These are phyloP conservation scores for Manis pentadactyla DNA, from an alignment of 2,797 vertebrate species.

Conservation along the genomic window DNA sequence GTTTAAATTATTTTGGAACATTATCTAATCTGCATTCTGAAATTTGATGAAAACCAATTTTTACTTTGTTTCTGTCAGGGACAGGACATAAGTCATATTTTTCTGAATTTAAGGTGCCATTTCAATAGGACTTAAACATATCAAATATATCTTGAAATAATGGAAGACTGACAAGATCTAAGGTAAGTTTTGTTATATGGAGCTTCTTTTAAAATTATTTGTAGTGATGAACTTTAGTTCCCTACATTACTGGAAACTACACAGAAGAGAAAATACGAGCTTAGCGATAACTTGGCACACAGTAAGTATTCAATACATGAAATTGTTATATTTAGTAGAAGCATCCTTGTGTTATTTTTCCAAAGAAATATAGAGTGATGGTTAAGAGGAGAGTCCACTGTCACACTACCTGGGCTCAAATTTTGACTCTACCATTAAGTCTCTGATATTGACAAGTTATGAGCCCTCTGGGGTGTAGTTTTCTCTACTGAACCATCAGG, in stretches of 20 bases:
- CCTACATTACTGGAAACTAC: not conserved
- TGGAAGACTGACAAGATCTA: not conserved
- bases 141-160: not conserved
- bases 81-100: not conserved
- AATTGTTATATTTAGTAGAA: not conserved
- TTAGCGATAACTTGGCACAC: not conserved
- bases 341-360: not conserved
- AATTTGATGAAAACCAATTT: not conserved
- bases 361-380: not conserved
- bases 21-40: not conserved
- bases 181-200: not conserved
- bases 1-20: constrained; percentile 21
- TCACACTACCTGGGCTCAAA: not conserved
- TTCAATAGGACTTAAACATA: not conserved
- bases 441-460: not conserved
- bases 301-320: not conserved
- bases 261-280: not conserved
- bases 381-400: not conserved
- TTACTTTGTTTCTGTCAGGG: not conserved
- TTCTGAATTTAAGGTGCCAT: not conserved
- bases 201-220: constrained; percentile 7
- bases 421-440: not conserved
- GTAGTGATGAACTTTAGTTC: not conserved
- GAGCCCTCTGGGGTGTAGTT: not conserved
- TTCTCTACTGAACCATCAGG: not conserved